These are phyloP conservation scores for Blera fallax DNA, from an alignment of 2,888 invertebrate genomes.

Conservation along the genomic window DNA sequence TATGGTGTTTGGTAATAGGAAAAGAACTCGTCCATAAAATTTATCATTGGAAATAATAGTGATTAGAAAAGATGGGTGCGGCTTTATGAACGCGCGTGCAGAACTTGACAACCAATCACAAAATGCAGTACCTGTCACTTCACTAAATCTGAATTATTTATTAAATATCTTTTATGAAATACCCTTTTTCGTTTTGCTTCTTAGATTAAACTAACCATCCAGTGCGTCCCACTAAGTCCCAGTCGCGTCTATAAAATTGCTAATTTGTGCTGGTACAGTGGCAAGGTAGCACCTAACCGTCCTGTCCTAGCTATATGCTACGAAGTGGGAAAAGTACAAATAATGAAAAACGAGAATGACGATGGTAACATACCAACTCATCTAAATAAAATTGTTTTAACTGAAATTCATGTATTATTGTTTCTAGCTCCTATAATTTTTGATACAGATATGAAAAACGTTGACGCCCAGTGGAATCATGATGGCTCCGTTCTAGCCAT, in stretches of 20 bases:
- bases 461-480: constrained; percentile 95
- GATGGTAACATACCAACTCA: constrained; percentile 84
- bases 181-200: not conserved
- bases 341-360: constrained; percentile 95
- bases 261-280: constrained; percentile 94
- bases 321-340: constrained; percentile 91
- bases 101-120: too few relatives aligned
- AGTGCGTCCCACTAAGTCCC: constrained; percentile 82
- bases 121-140: not conserved
- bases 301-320: constrained; percentile 94
- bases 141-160: too few relatives aligned
- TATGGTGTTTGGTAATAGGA: too few relatives aligned
- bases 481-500: constrained; percentile 94
- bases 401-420: not conserved
- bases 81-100: too few relatives aligned
- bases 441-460: constrained; percentile 91
- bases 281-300: constrained; percentile 87
- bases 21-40: too few relatives aligned
- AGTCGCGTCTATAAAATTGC: constrained; percentile 86
- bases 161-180: too few relatives aligned
- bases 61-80: too few relatives aligned
- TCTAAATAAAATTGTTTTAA: not conserved
- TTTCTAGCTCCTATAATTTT: constrained; percentile 89
- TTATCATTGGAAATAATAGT: too few relatives aligned
- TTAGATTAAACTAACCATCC: constrained; percentile 90